Conservation (phyloP, 37 sponge, comb jelly and placozoan genomes). For the Beroe ovata region DNA sequence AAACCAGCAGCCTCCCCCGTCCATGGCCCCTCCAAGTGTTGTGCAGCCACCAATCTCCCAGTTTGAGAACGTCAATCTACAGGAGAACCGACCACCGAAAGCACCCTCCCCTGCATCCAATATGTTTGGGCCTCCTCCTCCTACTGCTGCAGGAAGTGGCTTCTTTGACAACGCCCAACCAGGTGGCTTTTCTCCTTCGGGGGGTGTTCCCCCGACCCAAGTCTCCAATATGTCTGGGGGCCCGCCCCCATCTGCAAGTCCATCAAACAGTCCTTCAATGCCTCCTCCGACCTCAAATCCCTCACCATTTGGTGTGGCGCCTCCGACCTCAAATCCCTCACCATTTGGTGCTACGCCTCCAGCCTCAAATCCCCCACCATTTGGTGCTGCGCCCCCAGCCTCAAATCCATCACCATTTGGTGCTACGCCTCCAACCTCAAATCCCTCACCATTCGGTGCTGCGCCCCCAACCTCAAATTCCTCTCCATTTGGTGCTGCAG, state of each 20-base stretch:
- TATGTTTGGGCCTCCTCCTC: neutral
- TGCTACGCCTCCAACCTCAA: conserved; percentile 7
- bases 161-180: conserved; percentile 28
- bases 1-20: neutral
- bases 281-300: neutral
- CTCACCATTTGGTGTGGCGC: too few species aligned
- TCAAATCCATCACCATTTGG: conserved; percentile 1
- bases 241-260: conserved; percentile 4
- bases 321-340: conserved; percentile 2
- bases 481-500: conserved; percentile 13
- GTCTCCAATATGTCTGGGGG: neutral
- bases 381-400: conserved; percentile 13
- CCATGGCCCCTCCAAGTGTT: neutral
- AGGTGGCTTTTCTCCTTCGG: neutral
- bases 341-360: neutral
- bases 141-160: neutral
- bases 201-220: conserved; percentile 11
- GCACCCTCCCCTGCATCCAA: conserved; percentile 33
- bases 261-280: neutral
- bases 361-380: neutral
- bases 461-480: conserved; percentile 14
- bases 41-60: conserved; percentile 12
- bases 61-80: neutral
- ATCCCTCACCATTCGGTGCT: conserved; percentile 22
- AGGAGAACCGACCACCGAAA: conserved; percentile 8